Evolutionary conservation across 2,113 vertebrate genomes (phyloP).

Genomic region (Ivindomyrus marchei): DNA sequence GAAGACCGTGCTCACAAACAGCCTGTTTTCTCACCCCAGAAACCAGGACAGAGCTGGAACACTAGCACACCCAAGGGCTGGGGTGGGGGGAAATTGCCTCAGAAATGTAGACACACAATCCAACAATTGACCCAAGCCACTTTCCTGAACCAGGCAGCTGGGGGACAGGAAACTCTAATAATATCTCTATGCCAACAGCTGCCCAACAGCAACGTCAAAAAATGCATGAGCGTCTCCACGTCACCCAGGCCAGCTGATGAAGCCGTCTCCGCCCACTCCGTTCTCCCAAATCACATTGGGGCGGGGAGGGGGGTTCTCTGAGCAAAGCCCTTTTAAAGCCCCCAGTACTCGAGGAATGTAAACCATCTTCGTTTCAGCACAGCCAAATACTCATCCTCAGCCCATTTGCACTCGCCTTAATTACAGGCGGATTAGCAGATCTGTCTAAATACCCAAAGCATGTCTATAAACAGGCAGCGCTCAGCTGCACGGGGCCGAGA

Average conservation of each 20-base stretch:
- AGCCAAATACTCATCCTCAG: constrained; percentile 4
- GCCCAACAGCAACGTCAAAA: background rate
- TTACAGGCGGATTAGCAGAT: constrained; percentile 1
- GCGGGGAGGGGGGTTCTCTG: background rate
- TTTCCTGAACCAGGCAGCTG: background rate
- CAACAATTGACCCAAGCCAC: background rate
- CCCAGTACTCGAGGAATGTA: constrained; percentile 22
- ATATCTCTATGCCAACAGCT: background rate
- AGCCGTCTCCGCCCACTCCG: background rate
- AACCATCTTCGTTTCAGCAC: constrained; percentile 16
- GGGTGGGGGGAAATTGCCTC: background rate
- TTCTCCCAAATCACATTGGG: background rate
- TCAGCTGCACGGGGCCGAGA: background rate
- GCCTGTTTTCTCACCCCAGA: constrained; percentile 8
- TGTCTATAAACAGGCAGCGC: background rate
- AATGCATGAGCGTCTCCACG: background rate
- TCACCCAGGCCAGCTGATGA: background rate
- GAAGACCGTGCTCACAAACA: background rate
- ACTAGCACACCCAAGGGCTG: background rate
- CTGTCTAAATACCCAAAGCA: background rate
- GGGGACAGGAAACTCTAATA: background rate
- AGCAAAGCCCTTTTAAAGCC: background rate
- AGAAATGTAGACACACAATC: background rate
- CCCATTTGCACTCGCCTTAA: background rate
- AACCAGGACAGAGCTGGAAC: background rate